phyloP scores from a whole-genome alignment of 2,888 invertebrate species.

The Clepsis dumicolana region DNA sequence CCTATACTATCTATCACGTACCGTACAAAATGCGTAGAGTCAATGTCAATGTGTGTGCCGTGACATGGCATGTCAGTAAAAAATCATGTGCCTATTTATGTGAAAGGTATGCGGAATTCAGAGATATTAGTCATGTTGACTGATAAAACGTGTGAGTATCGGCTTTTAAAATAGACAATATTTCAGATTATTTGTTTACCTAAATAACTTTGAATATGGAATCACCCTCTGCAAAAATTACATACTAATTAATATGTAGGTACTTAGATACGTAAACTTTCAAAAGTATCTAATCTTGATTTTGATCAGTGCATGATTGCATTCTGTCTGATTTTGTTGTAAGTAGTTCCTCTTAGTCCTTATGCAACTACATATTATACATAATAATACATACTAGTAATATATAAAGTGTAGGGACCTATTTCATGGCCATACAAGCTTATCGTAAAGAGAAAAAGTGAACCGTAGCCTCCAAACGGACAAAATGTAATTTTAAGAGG shows the following conservation, averaged over 20 bases:
- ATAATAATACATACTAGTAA: too few relatives aligned
- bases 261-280: too few relatives aligned
- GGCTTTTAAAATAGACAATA: neutral
- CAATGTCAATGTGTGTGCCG: conserved; percentile 33
- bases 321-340: neutral
- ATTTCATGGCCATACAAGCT: too few relatives aligned
- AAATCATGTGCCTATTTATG: neutral
- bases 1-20: conserved; percentile 11
- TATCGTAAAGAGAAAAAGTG: too few relatives aligned
- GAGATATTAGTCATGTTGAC: conserved; percentile 13
- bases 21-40: conserved; percentile 18
- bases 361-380: too few relatives aligned
- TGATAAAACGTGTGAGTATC: conserved; percentile 1
- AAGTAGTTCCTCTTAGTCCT: neutral
- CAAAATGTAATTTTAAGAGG: too few relatives aligned
- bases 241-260: neutral
- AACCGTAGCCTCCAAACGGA: too few relatives aligned
- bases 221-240: neutral
- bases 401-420: too few relatives aligned
- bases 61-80: conserved; percentile 4
- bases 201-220: neutral
- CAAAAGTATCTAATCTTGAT: neutral
- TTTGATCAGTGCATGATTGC: neutral
- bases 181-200: neutral
- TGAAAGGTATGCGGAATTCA: conserved; percentile 18